Base-by-base conservation (phyloP, 2,797 vertebrate genomes). In the Sebastes diaconus region DNA sequence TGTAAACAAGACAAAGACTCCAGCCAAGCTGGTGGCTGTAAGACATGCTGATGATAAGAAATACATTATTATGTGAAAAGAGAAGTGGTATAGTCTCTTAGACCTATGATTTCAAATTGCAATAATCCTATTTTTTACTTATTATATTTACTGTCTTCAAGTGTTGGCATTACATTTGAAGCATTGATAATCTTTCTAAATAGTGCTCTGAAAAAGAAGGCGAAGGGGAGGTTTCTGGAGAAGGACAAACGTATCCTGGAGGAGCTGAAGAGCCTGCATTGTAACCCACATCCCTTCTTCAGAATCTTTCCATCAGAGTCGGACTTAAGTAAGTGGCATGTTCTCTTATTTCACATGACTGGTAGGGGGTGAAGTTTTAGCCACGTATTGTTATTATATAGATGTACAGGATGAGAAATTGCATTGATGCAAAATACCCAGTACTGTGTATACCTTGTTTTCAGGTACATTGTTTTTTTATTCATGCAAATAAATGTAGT, bases 181-280 rank as follows among this genome's bases (percentile, higher is more conserved):
- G 6, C 6, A 55, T 12, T 66, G 2, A 22, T 69, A 0, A 36
- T 69, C 11, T 76, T 57, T 60, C 10, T 30, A 55, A 59, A 18
- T 24, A 94, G 94, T 71, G 75, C 80, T 46, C 72, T 95, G 63
- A 95, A 94, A 13, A 91, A 90, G 57, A 92, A 80, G 80, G 60
- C 68, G 12, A 90, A 81, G 2, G 2, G 24, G 0, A 14, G 24
- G 58, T 73, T 77, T 46, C 20, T 89, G 83, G 91, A 91, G 72
- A 92, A 87, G 73, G 90, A 93, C 58, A 92, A 75, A 66, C 89
- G 93, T 8, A 80, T 95, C 66, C 32, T 94, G 55, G 90, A 91
- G 68, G 94, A 95, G 80, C 81, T 95, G 29, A 94, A 83, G 70
- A 91, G 68, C 9, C 88, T 95, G 36, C 94, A 95, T 13, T 93